Base-by-base conservation (phyloP, 2,113 vertebrate genomes). In the Tragelaphus scriptus region DNA sequence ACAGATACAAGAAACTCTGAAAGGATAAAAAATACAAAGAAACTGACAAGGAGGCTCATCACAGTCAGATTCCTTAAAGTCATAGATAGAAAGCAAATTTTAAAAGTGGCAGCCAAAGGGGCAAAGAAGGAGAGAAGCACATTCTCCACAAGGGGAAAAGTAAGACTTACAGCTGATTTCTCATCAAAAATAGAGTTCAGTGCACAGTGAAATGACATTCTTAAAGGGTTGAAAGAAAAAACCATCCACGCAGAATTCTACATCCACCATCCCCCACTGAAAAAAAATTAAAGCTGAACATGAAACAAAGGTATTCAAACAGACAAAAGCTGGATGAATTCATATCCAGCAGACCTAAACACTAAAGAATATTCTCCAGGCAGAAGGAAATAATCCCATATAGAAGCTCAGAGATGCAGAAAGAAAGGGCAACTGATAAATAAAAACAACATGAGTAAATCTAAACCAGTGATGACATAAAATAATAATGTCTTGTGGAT, bases 281-380 rank as follows among this genome's bases (percentile, higher is more conserved):
- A 23, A 53, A 88, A 88, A 80, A 55, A 49, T 15, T 3, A 30
- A 86, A 96, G 85, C 1, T 68, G 77, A 88, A 91, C 28, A 26
- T 68, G 4, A 71, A 98, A 97, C 81, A 88, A 25, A 75, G 32
- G 53, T 85, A 79, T 93, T 89, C 61, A 95, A 61, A 96, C 1
- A 58, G 51, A 93, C 28, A 94, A 68, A 82, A 51, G n/a, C 9
- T 91, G 36, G 11, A 53, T 82, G 80, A 82, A 55, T 82, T 82
- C 51, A 88, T 81, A 14, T 59, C 12, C 58, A 95, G 36, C 40
- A 96, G 32, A 96, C 12, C 44, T 91, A 88, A 96, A 85, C 32
- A 86, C 32, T 93, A 77, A 51, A 80, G 14, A 61, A 89, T 79
- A 61, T 59, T 87, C 84, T 94, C 84, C 25, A 96, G 56, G 44